Evolutionary conservation across 2,888 invertebrate species (phyloP).

Genomic region (Hemistola chrysoprasaria): DNA sequence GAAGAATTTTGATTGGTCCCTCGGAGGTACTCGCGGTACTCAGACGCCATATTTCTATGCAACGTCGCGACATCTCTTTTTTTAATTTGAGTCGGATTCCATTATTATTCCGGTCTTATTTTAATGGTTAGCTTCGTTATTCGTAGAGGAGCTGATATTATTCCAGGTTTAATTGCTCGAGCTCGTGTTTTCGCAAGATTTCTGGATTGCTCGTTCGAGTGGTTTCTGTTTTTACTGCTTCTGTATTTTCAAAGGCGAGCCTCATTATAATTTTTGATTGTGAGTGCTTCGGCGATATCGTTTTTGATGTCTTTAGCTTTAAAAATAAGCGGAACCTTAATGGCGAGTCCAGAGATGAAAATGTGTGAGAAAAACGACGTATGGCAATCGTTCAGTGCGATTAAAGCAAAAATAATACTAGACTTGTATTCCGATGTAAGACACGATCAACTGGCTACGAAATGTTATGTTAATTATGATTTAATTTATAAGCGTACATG

Average conservation of each 20-base stretch:
- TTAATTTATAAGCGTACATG: too few relatives aligned
- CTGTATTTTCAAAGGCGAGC: slow-evolving; percentile 32
- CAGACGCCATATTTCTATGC: slow-evolving; percentile 74
- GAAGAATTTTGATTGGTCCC: slow-evolving; percentile 80
- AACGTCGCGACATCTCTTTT: slow-evolving; percentile 57
- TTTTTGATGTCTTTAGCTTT: slow-evolving; percentile 8
- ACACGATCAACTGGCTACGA: too few relatives aligned
- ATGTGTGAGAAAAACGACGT: too few relatives aligned
- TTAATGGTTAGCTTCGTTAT: slow-evolving; percentile 79
- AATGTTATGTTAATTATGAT: too few relatives aligned
- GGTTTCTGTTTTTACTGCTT: slow-evolving; percentile 45
- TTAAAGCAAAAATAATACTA: too few relatives aligned
- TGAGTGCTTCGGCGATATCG: slow-evolving; percentile 29
- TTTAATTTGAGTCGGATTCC: slow-evolving; percentile 56
- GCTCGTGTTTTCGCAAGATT: slow-evolving; percentile 46
- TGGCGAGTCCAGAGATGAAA: background rate
- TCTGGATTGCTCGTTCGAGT: slow-evolving; percentile 38
- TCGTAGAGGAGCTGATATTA: slow-evolving; percentile 66
- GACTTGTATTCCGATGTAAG: too few relatives aligned
- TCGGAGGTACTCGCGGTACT: slow-evolving; percentile 40
- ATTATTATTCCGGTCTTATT: slow-evolving; percentile 80
- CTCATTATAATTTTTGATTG: slow-evolving; percentile 43
- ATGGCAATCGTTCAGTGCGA: too few relatives aligned
- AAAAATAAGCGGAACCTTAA: slow-evolving; percentile 7
- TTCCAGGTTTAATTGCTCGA: slow-evolving; percentile 68